Conservation (phyloP, 2,113 vertebrate species). For the Machaerirhynchus nigripectus region DNA sequence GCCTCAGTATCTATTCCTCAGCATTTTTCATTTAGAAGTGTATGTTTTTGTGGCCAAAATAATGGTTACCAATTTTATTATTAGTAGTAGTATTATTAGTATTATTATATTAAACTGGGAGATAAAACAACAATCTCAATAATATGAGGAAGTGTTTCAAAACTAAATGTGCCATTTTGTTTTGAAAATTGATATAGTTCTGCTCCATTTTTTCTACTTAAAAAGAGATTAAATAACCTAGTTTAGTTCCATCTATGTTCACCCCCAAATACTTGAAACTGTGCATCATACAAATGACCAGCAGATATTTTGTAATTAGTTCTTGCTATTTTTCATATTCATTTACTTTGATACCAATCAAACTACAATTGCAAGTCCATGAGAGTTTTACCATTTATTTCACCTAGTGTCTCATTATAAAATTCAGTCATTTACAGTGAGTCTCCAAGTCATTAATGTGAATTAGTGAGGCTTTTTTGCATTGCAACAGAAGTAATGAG, state of each 20-base stretch:
- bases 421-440: not conserved
- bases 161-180: not conserved
- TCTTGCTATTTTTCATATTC: not conserved
- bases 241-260: not conserved
- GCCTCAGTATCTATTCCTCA: not conserved
- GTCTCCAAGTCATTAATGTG: not conserved
- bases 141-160: not conserved
- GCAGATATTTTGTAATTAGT: not conserved
- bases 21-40: not conserved
- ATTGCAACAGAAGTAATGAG: not conserved
- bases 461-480: not conserved
- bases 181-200: not conserved
- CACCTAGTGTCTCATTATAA: not conserved
- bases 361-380: not conserved
- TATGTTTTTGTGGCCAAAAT: not conserved
- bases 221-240: not conserved
- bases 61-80: not conserved
- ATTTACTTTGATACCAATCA: not conserved
- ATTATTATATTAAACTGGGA: not conserved
- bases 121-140: not conserved
- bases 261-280: not conserved
- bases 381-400: not conserved
- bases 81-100: not conserved
- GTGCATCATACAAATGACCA: not conserved
- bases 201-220: not conserved